Conservation (phyloP, 2,113 vertebrate genomes). For the Hiodon tergisus region DNA sequence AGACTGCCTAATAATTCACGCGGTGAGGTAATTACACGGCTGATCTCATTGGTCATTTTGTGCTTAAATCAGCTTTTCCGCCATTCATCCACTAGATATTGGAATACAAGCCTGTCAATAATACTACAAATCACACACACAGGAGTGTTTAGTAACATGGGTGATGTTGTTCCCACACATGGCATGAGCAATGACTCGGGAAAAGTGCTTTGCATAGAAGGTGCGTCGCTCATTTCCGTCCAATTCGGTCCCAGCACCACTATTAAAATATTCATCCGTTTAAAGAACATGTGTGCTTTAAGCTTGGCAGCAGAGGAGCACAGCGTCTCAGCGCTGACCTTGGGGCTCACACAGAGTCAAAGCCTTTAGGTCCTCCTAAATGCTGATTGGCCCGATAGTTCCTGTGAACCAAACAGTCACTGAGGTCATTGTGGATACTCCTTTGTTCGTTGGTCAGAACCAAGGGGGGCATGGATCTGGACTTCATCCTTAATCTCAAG, state of each 20-base stretch:
- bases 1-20: no score
- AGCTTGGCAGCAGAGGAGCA: conserved; percentile 14
- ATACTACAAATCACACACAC: background rate
- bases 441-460: conserved; percentile 75
- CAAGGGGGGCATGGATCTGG: no score
- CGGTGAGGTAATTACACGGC: no score
- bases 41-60: background rate
- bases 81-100: no score
- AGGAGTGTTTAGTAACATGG: background rate
- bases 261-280: conserved; percentile 29
- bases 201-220: background rate
- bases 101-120: background rate
- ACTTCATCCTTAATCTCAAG: no score
- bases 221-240: background rate
- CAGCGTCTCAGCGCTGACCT: conserved; percentile 21
- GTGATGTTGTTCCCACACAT: no score
- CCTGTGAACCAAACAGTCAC: conserved; percentile 64
- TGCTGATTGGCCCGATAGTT: background rate
- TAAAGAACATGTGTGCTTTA: conserved; percentile 8
- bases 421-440: conserved; percentile 90
- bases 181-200: background rate
- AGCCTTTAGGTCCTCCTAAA: conserved; percentile 7
- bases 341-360: conserved; percentile 26
- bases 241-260: background rate
- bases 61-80: no score